Base-by-base conservation (phyloP, 2,888 invertebrate species). In the Drosophila gaucha region DNA sequence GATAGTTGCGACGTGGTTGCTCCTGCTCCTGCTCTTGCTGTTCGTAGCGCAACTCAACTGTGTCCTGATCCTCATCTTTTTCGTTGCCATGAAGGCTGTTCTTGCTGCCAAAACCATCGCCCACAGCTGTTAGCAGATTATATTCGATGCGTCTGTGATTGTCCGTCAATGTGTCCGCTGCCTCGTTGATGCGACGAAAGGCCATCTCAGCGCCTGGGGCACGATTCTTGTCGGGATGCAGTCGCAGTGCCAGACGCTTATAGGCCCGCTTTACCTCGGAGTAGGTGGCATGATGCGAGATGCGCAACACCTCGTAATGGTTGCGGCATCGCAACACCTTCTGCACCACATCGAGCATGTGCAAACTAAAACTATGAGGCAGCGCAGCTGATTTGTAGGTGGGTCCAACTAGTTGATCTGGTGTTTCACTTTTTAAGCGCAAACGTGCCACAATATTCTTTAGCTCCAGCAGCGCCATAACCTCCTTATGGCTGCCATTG, bases 211-310 rank as follows among this genome's bases (percentile, higher is more conserved):
- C 95, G 6, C 96, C 96, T 0, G 96, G 96, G 10, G 96, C 95
- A 86, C 95, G 94, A 91, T 96, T 96, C 91, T 97, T 96, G 89
- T 96, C 96, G 1, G 96, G 96, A 92, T 96, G 96, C 84, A 96
- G 93, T 86, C 95, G 95, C n/a, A 96, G 91, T 0, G 96, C 96
- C 58, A 96, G 90, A 83, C 95, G 95, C 74, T 95, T 94, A 84
- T 96, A 96, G 51, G 94, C 94, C 74, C 95, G 95, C 89, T 95
- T 95, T 46, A 96, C 93, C 65, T 95, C 95, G 55, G 93, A 93
- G 69, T 95, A 95, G 0, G 94, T 93, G 10, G 94, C 94, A 41
- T 94, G 94, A 87, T 94, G 94, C 3, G 92, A 92, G 5, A 96
- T 93, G 5, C 93, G 94, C 66, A 96, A 91, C 77, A 96, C 95